Percentiles rank a stretch among this genome's conserved stretches.
These are phyloP conservation scores for Danaus melanippus DNA, from an alignment of 1,140 invertebrate genomes.

Conservation along the genomic window DNA sequence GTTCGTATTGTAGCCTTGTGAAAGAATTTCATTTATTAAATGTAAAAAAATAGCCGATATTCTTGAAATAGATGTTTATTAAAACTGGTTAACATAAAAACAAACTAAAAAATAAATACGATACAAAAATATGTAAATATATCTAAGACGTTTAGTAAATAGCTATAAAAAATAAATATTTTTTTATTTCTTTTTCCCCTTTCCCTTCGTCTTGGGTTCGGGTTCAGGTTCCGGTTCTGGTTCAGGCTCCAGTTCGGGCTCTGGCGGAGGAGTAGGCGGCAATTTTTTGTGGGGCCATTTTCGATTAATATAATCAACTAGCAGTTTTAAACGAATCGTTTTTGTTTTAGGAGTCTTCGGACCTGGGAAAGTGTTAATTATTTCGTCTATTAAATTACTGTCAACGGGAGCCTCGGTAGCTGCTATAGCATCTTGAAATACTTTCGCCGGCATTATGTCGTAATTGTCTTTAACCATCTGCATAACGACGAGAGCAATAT, in stretches of 20 bases:
- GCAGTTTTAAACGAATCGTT: conserved; percentile 29
- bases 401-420: conserved; percentile 29
- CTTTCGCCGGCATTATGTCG: conserved; percentile 30
- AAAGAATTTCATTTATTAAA: no score
- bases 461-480: conserved; percentile 38
- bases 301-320: conserved; percentile 46
- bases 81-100: neutral
- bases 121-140: conserved; percentile 5
- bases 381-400: conserved; percentile 35
- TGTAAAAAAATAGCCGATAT: no score
- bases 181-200: conserved; percentile 27
- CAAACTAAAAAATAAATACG: conserved; percentile 1
- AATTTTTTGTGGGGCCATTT: conserved; percentile 53
- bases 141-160: neutral
- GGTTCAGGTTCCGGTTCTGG: conserved; percentile 14
- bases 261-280: conserved; percentile 46
- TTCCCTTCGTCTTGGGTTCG: conserved; percentile 15
- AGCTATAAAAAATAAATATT: conserved; percentile 8
- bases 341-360: conserved; percentile 28
- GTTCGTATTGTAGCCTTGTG: no score
- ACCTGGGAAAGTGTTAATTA: conserved; percentile 34
- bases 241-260: conserved; percentile 27
- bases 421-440: conserved; percentile 25
- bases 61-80: no score
- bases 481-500: conserved; percentile 38